phyloP scores from a whole-genome alignment of 2,113 vertebrate species.

The Cynocephalus volans region DNA sequence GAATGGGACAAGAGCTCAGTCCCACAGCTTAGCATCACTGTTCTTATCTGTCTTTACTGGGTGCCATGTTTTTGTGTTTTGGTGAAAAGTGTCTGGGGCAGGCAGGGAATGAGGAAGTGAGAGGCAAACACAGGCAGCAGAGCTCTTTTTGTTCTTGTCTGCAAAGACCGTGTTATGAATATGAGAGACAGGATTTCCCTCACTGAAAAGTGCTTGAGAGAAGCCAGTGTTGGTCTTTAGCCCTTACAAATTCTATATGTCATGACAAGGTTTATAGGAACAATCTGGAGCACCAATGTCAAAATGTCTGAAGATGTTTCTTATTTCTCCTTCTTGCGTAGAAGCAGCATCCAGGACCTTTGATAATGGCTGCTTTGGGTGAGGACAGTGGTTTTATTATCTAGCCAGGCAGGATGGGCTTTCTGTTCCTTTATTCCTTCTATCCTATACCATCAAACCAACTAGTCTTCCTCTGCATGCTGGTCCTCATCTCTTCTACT shows the following conservation, averaged over 20 bases:
- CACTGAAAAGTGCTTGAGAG: neutral
- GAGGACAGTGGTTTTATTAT: neutral
- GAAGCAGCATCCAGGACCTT: neutral
- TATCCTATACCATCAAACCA: neutral
- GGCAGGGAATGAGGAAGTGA: neutral
- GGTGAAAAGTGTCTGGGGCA: neutral
- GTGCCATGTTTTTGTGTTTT: neutral
- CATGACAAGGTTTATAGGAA: neutral
- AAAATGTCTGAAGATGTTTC: neutral
- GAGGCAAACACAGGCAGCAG: neutral
- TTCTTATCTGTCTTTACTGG: neutral
- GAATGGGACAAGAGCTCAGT: neutral
- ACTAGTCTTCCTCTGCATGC: neutral
- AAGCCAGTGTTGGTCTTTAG: neutral
- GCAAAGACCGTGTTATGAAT: neutral
- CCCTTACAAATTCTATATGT: neutral
- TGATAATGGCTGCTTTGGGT: neutral
- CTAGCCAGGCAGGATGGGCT: neutral
- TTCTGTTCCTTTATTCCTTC: constrained; percentile 1
- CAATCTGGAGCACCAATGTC: neutral
- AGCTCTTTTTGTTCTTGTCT: neutral
- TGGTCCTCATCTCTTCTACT: neutral
- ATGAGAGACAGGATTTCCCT: neutral
- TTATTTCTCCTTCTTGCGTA: neutral
- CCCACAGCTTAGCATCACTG: neutral